Base-by-base conservation (phyloP, 2,888 invertebrate genomes). In the Rhagonycha lutea region DNA sequence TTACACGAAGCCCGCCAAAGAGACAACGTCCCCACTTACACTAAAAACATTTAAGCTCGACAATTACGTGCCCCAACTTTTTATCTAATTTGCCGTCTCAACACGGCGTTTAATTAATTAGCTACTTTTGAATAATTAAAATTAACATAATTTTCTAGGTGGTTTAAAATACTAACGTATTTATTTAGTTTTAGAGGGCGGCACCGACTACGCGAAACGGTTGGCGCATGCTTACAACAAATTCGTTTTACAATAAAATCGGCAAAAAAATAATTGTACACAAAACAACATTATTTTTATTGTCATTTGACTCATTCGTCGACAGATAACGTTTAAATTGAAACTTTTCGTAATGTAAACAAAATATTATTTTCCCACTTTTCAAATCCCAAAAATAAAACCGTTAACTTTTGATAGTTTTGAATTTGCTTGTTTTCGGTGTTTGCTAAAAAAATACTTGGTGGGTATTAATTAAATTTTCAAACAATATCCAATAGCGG, bases 1-100 rank as follows among this genome's bases (percentile, higher is more conserved):
- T 83, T 83, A 77, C 78, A 73, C 74, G 73, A 83, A 83, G 81
- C 84, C 83, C 85, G 85, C 85, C 85, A 85, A 85, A 84, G 68
- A 24, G 23, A 24, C 70, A 73, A 76, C 78, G 72, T 70, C 23
- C 32, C 60, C 63, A 68, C 67, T 69, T 72, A n/a, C 24, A 8
- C 69, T 72, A 69, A 69, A 73, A 32, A 69, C 47, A 29, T 47
- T 32, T 23, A 18, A 69, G 11, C 47, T 69, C 47, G 23, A 32
- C 69, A 32, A 69, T 69, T 69, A 60, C 14, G 47, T 47, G n/a
- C n/a, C 47, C 23, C n/a, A 12, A 14, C 23, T 32, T 47, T 18
- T 14, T 32, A 69, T 32, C 23, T 69, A 32, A 47, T 14, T 32
- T 23, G 29, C 32, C 14, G 14, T 23, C 23, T 18, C 23, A 2